Evolutionary conservation across 2,113 vertebrate genomes (phyloP).

Genomic region (Pseudorectes ferrugineus): DNA sequence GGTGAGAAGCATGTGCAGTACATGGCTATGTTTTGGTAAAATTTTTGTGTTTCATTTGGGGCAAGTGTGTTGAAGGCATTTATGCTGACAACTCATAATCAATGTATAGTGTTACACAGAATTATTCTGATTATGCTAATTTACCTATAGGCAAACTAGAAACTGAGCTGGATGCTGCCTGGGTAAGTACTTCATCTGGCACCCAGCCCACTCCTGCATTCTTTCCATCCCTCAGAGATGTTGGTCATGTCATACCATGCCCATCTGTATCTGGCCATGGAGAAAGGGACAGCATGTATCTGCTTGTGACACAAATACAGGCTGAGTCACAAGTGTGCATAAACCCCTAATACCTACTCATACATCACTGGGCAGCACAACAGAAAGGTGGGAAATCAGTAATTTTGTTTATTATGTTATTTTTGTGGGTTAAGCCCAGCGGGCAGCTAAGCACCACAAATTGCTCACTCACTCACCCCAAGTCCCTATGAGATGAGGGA

Average conservation of each 20-base stretch:
- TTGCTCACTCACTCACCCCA: not conserved
- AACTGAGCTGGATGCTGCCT: not conserved
- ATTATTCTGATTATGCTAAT: not conserved
- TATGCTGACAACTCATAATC: not conserved
- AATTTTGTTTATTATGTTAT: not conserved
- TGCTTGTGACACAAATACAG: not conserved
- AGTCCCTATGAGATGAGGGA: rapidly evolving
- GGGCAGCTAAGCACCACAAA: not conserved
- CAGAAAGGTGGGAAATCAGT: not conserved
- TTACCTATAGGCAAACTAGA: not conserved
- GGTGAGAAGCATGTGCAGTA: not conserved
- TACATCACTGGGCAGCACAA: not conserved
- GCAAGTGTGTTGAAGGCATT: not conserved
- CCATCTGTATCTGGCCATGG: not conserved
- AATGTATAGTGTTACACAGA: not conserved
- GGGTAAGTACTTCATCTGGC: not conserved
- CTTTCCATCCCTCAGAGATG: not conserved
- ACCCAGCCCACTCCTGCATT: not conserved
- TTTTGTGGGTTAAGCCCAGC: not conserved
- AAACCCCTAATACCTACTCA: not conserved
- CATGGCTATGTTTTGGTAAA: not conserved
- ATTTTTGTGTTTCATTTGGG: not conserved
- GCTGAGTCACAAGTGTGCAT: not conserved
- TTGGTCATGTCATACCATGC: not conserved
- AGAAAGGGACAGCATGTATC: not conserved